Percentiles rank a stretch among this genome's conserved stretches.
These are phyloP conservation scores for Echiichthys vipera DNA, from an alignment of 2,797 vertebrate genomes.

Conservation along the genomic window DNA sequence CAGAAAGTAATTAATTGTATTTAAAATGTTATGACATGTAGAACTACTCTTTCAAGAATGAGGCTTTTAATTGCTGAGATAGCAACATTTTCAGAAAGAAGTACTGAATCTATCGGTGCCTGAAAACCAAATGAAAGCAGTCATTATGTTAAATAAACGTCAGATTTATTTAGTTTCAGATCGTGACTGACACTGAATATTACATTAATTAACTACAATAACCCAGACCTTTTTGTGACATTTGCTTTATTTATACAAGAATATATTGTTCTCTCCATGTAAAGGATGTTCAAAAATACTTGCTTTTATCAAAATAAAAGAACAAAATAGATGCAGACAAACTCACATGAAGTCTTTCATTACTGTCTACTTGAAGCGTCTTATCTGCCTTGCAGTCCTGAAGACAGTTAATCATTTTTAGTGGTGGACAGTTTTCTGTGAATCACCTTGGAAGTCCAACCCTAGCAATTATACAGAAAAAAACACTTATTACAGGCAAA, in stretches of 20 bases:
- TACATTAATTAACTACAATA: neutral
- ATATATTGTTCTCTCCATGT: neutral
- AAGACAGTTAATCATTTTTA: no score
- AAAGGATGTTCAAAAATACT: neutral
- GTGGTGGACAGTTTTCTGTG: no score
- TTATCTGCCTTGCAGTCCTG: neutral
- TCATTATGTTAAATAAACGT: neutral
- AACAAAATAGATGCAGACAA: no score
- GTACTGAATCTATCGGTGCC: neutral
- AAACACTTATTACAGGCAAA: no score
- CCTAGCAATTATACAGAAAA: no score
- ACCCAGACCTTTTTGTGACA: neutral
- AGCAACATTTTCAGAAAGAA: neutral
- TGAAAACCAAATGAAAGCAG: neutral
- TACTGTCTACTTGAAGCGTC: neutral
- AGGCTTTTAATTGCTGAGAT: neutral
- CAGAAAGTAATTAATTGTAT: neutral
- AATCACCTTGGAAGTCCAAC: no score
- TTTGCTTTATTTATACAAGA: neutral
- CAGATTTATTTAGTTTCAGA: conserved; percentile 5
- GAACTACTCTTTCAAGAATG: neutral
- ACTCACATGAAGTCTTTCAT: neutral
- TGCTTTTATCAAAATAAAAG: no score
- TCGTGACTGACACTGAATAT: neutral
- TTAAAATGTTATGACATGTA: neutral